Evolutionary conservation across 2,113 vertebrate genomes (phyloP).

Genomic region (Sceloporus tristichus): DNA sequence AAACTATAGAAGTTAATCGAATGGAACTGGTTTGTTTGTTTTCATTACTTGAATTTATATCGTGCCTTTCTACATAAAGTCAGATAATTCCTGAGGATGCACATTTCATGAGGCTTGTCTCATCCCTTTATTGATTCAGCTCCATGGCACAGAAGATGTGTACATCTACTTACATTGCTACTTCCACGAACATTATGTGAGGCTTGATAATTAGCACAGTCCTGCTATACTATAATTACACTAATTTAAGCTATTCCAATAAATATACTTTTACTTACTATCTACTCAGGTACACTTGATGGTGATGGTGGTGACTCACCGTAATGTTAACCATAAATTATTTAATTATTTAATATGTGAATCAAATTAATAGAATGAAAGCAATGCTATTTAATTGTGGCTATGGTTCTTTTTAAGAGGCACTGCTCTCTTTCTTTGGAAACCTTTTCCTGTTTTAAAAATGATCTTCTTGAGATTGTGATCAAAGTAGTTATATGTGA

Average conservation of each 20-base stretch:
- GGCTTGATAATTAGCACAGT: neutral
- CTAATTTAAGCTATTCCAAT: neutral
- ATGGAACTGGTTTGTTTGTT: neutral
- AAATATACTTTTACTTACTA: neutral
- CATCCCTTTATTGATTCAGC: neutral
- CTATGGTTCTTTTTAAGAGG: neutral
- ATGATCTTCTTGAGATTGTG: neutral
- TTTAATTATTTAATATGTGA: neutral
- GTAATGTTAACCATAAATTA: neutral
- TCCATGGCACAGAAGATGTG: too few species aligned
- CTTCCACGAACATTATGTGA: neutral
- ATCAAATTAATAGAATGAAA: neutral
- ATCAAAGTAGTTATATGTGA: too few species aligned
- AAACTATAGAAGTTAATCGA: neutral
- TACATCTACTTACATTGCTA: too few species aligned
- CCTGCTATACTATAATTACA: neutral
- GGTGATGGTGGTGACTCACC: neutral
- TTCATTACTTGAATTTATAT: neutral
- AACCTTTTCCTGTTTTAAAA: too few species aligned
- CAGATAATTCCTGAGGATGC: too few species aligned
- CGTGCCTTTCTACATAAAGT: neutral
- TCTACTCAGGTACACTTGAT: neutral
- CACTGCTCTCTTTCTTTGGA: neutral
- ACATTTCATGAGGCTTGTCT: too few species aligned
- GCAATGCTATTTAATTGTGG: neutral